Base-by-base conservation (phyloP, 2,113 vertebrate genomes). In the Struthio camelus region DNA sequence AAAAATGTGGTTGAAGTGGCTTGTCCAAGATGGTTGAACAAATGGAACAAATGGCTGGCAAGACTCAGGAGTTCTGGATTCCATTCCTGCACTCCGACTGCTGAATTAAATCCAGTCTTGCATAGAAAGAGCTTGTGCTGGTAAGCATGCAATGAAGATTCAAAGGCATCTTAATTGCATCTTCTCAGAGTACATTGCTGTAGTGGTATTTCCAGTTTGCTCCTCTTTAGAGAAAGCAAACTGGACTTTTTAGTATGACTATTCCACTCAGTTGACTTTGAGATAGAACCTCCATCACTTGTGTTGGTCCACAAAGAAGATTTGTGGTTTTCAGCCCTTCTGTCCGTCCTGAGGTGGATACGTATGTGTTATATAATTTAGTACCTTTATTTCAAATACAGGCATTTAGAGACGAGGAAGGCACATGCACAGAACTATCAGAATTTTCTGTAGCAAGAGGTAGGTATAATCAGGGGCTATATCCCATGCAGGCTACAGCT, bases 1-100 rank as follows among this genome's bases (percentile, higher is more conserved):
- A 58, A 59, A 80, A 87, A 67, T 22, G 56, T 53, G 67, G 89
- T 89, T 95, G 82, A 73, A 91, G 79, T 50, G 58, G 44, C 91
- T 83, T 70, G 87, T 96, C 91, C 87, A 87, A 94, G 93, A 80
- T 83, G 64, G 53, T 73, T 77, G 90, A 94, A 96, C 93, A 97
- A 96, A 92, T 93, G 94, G 93, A 90, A 94, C 96, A 95, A 96
- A 87, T 96, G 92, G 86, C 90, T 95, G 89, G 90, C 73, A 93
- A 87, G 93, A 94, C 70, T 92, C 36, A 64, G 95, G 94, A 96
- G 78, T 71, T 96, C 95, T 91, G 89, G 83, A 95, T 96, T 93
- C 96, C 96, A 97, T 96, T 96, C 95, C 87, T 81, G 48, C 1
- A 9, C 66, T 93, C 88, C 1, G 38, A 81, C 61, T 92, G 92